Conservation (phyloP, 1,140 invertebrate species). For the Panonychus citri region DNA sequence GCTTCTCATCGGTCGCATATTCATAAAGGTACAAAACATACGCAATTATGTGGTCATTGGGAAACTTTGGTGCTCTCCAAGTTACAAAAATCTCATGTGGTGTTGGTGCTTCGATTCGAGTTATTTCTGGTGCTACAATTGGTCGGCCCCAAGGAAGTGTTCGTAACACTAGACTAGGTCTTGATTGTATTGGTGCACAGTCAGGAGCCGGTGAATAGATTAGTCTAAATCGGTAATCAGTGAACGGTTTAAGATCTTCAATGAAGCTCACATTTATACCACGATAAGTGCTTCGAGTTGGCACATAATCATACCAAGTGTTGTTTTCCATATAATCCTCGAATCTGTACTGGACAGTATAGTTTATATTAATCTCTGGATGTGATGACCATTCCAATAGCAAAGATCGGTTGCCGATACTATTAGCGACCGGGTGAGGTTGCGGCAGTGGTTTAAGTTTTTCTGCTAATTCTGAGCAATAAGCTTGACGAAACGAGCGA, state of each 20-base stretch:
- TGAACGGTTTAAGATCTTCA: slow-evolving; percentile 52
- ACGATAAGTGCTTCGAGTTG: too few species aligned
- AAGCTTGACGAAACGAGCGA: neutral
- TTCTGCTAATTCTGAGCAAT: neutral
- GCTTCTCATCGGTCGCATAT: slow-evolving; percentile 19
- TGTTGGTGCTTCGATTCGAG: slow-evolving; percentile 47
- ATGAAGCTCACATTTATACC: neutral
- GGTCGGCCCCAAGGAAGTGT: slow-evolving; percentile 4
- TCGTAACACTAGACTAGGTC: neutral
- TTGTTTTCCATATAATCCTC: neutral
- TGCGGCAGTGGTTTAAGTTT: neutral
- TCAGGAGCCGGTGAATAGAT: slow-evolving; percentile 35
- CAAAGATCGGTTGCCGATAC: neutral
- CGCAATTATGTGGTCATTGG: slow-evolving; percentile 60
- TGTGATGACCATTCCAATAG: neutral
- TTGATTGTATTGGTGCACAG: neutral
- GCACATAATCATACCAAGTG: neutral
- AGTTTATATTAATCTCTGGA: neutral
- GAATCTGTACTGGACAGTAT: neutral
- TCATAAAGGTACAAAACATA: slow-evolving; percentile 46
- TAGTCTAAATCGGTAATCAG: slow-evolving; percentile 70
- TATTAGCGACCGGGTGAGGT: neutral
- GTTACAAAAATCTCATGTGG: slow-evolving; percentile 55
- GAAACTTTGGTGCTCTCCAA: slow-evolving; percentile 61
- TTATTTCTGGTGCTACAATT: slow-evolving; percentile 29